Conservation (phyloP, 2,113 vertebrate species). For the Coreoperca whiteheadi region DNA sequence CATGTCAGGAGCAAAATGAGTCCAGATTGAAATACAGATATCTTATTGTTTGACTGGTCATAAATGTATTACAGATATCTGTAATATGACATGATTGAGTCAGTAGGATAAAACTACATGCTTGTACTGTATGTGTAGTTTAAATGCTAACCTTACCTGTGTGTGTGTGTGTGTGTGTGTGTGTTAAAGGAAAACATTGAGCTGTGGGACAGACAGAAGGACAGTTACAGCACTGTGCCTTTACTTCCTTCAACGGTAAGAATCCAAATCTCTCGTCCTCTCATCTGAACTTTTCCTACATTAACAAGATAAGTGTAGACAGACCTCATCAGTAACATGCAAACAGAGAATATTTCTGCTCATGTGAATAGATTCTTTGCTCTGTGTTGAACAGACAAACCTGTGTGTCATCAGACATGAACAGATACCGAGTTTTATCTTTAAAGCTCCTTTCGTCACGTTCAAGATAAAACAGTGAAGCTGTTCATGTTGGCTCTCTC, state of each 20-base stretch:
- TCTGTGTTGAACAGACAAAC: neutral
- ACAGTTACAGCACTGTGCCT: neutral
- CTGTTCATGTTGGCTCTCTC: neutral
- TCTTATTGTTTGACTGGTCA: neutral
- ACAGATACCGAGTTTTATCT: neutral
- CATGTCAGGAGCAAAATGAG: neutral
- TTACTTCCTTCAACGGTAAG: constrained; percentile 59
- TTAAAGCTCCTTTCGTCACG: neutral
- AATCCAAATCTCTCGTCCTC: neutral
- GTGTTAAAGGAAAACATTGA: constrained; percentile 51
- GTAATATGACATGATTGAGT: neutral
- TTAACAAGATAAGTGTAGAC: neutral
- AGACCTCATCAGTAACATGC: constrained; percentile 14
- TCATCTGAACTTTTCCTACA: neutral
- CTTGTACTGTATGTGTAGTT: neutral
- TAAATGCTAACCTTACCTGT: neutral
- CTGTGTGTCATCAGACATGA: neutral
- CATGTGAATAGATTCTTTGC: neutral
- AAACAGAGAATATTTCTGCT: constrained; percentile 1
- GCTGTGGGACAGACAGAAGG: constrained; percentile 5
- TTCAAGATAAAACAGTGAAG: neutral
- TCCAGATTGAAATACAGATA: neutral
- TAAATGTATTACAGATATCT: neutral
- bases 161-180: neutral
- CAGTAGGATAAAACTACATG: neutral